Evolutionary conservation across 2,797 vertebrate species (phyloP).

Genomic region (Argentina silus): DNA sequence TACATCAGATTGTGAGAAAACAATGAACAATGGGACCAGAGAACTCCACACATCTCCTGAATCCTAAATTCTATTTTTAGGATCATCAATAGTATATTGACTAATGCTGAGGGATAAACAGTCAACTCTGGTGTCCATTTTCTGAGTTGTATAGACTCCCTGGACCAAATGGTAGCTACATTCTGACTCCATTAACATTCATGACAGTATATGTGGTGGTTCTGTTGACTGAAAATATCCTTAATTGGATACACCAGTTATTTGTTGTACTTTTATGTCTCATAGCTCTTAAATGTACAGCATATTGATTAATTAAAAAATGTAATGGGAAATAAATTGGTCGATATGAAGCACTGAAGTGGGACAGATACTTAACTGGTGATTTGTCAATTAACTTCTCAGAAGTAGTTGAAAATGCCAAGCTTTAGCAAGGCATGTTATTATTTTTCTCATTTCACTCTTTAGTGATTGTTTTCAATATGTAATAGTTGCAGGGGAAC

Average conservation of each 20-base stretch:
- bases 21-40: too few species aligned
- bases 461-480: background rate
- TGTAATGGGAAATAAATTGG: background rate
- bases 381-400: slow-evolving; percentile 38
- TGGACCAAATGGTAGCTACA: too few species aligned
- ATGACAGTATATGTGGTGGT: background rate
- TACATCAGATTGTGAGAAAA: too few species aligned
- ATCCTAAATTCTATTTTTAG: too few species aligned
- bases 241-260: background rate
- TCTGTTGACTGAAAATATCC: background rate
- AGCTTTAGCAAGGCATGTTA: slow-evolving; percentile 25
- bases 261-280: background rate
- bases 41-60: too few species aligned
- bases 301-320: background rate
- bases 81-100: too few species aligned
- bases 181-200: background rate
- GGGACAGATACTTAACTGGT: slow-evolving; percentile 22
- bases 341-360: slow-evolving; percentile 22
- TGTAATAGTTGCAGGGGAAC: slow-evolving; percentile 6
- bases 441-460: slow-evolving; percentile 28
- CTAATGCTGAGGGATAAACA: background rate
- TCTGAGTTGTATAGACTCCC: too few species aligned
- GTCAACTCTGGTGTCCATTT: background rate
- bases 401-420: slow-evolving; percentile 40
- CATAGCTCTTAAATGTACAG: background rate